phyloP scores from a whole-genome alignment of 2,888 invertebrate species.

The Elegia similella region DNA sequence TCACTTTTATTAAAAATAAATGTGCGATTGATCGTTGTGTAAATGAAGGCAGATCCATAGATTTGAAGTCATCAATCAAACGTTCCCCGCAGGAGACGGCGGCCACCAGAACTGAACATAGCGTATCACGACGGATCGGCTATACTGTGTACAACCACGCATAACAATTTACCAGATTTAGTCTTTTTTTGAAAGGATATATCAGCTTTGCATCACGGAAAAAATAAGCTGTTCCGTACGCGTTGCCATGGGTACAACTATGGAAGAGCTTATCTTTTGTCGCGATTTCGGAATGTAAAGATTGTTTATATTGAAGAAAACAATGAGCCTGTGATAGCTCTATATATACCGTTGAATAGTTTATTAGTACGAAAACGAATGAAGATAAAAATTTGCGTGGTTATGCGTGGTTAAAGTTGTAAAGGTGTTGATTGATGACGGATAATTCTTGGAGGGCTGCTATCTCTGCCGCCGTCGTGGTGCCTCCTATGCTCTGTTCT shows the following conservation, averaged over 20 bases:
- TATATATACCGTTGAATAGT: too few relatives aligned
- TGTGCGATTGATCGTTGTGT: slow-evolving; percentile 13
- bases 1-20: not conserved
- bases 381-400: slow-evolving; percentile 34
- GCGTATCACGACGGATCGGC: slow-evolving; percentile 73
- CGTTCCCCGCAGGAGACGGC: slow-evolving; percentile 61
- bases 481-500: slow-evolving; percentile 80
- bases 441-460: slow-evolving; percentile 70
- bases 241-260: too few relatives aligned
- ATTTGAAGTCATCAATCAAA: slow-evolving; percentile 82
- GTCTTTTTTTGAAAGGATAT: too few relatives aligned
- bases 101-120: slow-evolving; percentile 78
- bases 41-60: slow-evolving; percentile 65
- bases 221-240: too few relatives aligned
- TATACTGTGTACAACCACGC: slow-evolving; percentile 33
- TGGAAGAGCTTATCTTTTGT: too few relatives aligned
- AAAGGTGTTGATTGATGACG: slow-evolving; percentile 77
- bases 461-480: slow-evolving; percentile 68
- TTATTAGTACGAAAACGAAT: not conserved
- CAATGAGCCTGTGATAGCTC: too few relatives aligned
- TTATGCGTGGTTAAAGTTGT: slow-evolving; percentile 35
- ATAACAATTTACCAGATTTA: slow-evolving; percentile 20
- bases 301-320: too few relatives aligned
- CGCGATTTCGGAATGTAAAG: too few relatives aligned
- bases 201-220: too few relatives aligned